Conservation (phyloP, 2,797 vertebrate genomes). For the Neoniphon sammara region DNA sequence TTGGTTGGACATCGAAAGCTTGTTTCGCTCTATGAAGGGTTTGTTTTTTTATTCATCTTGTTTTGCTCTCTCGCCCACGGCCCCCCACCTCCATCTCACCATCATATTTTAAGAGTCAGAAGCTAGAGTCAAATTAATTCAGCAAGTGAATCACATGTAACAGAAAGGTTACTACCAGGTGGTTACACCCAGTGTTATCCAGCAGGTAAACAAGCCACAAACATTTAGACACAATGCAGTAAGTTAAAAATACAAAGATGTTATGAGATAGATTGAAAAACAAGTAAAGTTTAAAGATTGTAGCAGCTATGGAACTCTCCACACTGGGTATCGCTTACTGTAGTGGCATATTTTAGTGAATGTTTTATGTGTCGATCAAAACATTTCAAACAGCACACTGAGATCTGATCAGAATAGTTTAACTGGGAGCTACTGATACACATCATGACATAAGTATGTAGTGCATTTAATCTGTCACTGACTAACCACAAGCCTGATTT, state of each 20-base stretch:
- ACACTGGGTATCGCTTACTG: conserved; percentile 33
- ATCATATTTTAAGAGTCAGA: conserved; percentile 58
- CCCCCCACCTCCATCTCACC: conserved; percentile 35
- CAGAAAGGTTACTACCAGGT: conserved; percentile 41
- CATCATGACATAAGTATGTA: conserved; percentile 38
- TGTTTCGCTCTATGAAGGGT: conserved; percentile 71
- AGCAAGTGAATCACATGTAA: conserved; percentile 35
- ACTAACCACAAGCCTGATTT: not conserved
- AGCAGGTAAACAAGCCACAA: conserved; percentile 10
- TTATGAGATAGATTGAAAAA: conserved; percentile 19
- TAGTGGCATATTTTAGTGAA: conserved; percentile 52
- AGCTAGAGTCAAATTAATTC: conserved; percentile 54
- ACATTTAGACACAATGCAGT: not conserved
- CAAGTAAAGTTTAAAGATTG: conserved; percentile 1
- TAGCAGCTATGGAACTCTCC: conserved; percentile 34
- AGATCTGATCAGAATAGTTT: conserved; percentile 48
- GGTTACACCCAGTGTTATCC: conserved; percentile 12
- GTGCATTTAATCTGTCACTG: conserved; percentile 55
- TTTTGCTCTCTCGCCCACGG: conserved; percentile 25
- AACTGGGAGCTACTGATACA: conserved; percentile 40
- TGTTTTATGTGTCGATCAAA: conserved; percentile 46
- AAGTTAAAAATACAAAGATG: conserved; percentile 22
- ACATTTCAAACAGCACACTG: conserved; percentile 51
- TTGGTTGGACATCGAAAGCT: conserved; percentile 73
- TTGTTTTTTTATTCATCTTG: conserved; percentile 62